Percentiles rank a stretch among this genome's conserved stretches.
Conservation (phyloP, 2,888 invertebrate genomes). For the Epicampocera succincta region DNA sequence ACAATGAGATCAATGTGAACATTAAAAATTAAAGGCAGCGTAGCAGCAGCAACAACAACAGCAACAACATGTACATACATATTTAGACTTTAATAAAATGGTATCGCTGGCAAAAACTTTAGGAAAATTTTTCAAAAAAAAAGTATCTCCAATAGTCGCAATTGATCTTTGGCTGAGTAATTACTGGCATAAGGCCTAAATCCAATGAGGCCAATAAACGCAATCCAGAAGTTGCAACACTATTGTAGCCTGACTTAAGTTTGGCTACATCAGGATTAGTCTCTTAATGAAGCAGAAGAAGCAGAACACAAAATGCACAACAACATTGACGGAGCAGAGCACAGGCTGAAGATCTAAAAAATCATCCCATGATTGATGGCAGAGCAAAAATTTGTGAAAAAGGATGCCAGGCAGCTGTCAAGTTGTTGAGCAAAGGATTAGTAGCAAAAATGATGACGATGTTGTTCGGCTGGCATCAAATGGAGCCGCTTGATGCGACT, state of each 20-base stretch:
- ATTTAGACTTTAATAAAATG: constrained; percentile 48
- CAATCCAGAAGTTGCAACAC: constrained; percentile 25
- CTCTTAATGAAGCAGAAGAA: not conserved
- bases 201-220: constrained; percentile 60
- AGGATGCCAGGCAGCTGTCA: constrained; percentile 80
- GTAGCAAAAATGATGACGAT: constrained; percentile 71
- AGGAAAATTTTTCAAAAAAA: constrained; percentile 7
- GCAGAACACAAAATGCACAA: constrained; percentile 7
- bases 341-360: constrained; percentile 53
- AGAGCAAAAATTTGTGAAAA: constrained; percentile 78
- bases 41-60: constrained; percentile 19
- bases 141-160: constrained; percentile 13
- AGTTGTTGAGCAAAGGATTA: constrained; percentile 81
- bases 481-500: constrained; percentile 77
- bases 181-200: constrained; percentile 64
- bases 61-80: constrained; percentile 7
- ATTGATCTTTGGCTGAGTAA: constrained; percentile 41
- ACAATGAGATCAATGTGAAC: constrained; percentile 66
- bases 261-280: constrained; percentile 21
- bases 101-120: constrained; percentile 57
- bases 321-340: constrained; percentile 2
- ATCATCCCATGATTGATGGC: constrained; percentile 79
- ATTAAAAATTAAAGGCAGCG: constrained; percentile 40
- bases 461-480: constrained; percentile 75
- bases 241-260: constrained; percentile 42